A percentile compares a stretch with the other conserved stretches of the same genome.
phyloP scores from a whole-genome alignment of 2,113 vertebrate genomes.

The Heptranchias perlo region DNA sequence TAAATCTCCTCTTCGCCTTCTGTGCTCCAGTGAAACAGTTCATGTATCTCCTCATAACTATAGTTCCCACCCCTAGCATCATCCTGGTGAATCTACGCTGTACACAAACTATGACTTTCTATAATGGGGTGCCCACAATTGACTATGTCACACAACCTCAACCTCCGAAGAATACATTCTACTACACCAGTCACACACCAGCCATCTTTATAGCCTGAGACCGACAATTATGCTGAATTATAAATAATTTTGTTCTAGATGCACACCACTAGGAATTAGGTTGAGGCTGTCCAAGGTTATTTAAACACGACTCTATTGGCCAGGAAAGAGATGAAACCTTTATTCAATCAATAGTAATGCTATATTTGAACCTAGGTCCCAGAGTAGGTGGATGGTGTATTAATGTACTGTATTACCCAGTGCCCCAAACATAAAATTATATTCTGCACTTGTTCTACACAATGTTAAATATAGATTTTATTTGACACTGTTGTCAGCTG shows the following conservation, averaged over 20 bases:
- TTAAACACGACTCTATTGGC: neutral
- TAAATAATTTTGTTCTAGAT: neutral
- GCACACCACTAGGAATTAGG: neutral
- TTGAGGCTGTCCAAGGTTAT: neutral
- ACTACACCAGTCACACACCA: neutral
- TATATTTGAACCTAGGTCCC: neutral
- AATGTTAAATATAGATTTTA: slow-evolving; percentile 16
- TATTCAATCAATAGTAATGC: neutral
- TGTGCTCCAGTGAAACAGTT: neutral
- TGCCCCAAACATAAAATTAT: neutral
- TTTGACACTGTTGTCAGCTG: neutral
- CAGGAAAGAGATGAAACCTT: neutral
- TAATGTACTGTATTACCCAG: neutral
- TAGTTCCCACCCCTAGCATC: neutral
- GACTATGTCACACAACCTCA: neutral
- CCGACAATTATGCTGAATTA: neutral
- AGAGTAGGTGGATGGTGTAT: neutral
- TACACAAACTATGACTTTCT: neutral
- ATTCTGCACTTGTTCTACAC: neutral
- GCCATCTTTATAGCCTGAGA: neutral
- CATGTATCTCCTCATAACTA: neutral
- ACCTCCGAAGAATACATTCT: neutral
- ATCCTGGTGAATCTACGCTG: neutral
- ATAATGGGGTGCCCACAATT: neutral
- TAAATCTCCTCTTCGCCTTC: neutral